Evolutionary conservation across 2,888 invertebrate genomes (phyloP).

Genomic region (Lobophora halterata): DNA sequence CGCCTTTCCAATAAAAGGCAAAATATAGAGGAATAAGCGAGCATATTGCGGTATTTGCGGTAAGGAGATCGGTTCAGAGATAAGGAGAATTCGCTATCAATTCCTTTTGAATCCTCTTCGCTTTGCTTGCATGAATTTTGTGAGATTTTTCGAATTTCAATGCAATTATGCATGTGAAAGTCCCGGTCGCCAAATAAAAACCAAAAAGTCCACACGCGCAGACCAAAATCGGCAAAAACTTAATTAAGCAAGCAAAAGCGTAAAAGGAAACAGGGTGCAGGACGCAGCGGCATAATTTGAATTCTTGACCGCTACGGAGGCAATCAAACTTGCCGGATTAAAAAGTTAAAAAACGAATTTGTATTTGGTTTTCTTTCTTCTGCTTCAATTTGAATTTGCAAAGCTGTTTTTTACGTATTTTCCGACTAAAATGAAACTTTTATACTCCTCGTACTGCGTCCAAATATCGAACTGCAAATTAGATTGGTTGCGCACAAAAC

Average conservation of each 20-base stretch:
- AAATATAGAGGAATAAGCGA: no score
- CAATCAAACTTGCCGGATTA: conserved; percentile 68
- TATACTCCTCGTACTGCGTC: no score
- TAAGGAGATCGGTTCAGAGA: no score
- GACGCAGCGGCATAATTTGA: conserved; percentile 44
- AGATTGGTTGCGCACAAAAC: no score
- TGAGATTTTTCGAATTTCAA: no score
- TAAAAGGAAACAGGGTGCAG: conserved; percentile 21
- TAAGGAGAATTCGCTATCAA: conserved; percentile 6
- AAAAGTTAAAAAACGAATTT: conserved; percentile 44
- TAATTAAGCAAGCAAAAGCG: conserved; percentile 22
- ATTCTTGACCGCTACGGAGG: conserved; percentile 46
- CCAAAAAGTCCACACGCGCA: conserved; percentile 5
- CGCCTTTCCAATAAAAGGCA: conserved; percentile 1
- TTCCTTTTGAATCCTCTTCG: no score
- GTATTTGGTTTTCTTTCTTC: conserved; percentile 30
- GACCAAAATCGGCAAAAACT: conserved; percentile 21
- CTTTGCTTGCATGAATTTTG: no score
- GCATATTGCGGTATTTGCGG: no score
- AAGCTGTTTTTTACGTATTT: no score
- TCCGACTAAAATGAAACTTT: no score
- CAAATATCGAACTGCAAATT: no score
- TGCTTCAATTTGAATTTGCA: no score
- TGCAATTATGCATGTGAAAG: conserved; percentile 11
- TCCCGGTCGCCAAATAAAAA: conserved; percentile 7